Evolutionary conservation across 2,797 vertebrate species (phyloP), one percentile per base, ranked within the genome.

Genomic region (Glossophaga mutica): DNA sequence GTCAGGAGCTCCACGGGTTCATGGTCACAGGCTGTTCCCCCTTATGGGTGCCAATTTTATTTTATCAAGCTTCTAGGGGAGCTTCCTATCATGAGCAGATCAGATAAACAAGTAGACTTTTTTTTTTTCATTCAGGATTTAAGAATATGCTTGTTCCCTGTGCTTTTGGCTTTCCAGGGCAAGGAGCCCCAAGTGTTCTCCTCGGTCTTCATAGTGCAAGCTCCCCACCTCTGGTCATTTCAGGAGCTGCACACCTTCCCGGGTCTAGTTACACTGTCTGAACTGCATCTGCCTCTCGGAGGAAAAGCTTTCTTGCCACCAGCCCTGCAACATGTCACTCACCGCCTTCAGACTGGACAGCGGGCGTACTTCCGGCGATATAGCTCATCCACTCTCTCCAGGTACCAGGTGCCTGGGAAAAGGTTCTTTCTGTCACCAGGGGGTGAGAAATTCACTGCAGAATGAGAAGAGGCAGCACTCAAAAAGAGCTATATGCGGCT

Each of bases 351-450:
- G 91, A 98, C 0, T 0, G 98, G 97, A 37, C 96, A 96, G 77
- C 98, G 97, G 67, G 98, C 96, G 0, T 98, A 99, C 50, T 98
- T 97, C 0, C 98, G 94, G 55, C 98, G 98, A 85, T 98, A 96
- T 19, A 98, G 97, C 76, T 97, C 98, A 9, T 99, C 98, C 70
- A 99, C 98, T 18, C 68, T 87, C 0, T 98, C 98, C 77, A 99
- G 94, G 96, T 98, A 99, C 98, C 98, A 99, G 2, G 98, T 98
- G 26, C 98, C 98, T 0, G 98, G 98, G 96, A 99, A 99, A 2
- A 99, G 98, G 92, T 97, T 98, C 0, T 90, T 98, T 22, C 89
- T 96, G 55, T 98, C 98, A 9, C 98, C 98, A 0, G 98, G 98
- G 29, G 98, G 98, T 81, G 98, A 94, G 18, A 98, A 98, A 88